phyloP scores from a whole-genome alignment of 2,888 invertebrate species.

The Halocaridina rubra region DNA sequence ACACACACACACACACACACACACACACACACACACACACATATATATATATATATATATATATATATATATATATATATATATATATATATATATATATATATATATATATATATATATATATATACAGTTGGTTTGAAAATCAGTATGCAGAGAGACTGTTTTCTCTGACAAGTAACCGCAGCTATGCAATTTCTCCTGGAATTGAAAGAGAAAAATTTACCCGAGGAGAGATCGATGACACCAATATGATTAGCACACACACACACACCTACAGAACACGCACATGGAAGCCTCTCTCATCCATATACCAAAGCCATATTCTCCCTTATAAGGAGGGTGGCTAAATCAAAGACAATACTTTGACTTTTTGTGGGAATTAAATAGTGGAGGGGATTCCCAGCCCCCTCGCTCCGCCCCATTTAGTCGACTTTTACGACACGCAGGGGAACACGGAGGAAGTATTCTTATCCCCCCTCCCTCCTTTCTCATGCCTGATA shows the following conservation, averaged over 20 bases:
- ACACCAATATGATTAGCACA: not conserved
- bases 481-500: no score
- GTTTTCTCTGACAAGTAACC: not conserved
- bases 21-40: not conserved
- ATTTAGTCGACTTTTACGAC: no score
- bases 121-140: not conserved
- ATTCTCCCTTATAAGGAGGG: no score
- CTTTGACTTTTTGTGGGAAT: no score
- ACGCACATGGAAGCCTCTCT: no score
- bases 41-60: not conserved
- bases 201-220: not conserved
- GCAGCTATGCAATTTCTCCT: not conserved
- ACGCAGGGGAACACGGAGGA: no score
- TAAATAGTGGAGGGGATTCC: no score
- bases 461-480: no score
- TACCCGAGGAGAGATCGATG: not conserved
- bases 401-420: no score
- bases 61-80: conserved; percentile 6
- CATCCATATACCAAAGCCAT: no score
- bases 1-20: not conserved
- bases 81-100: not conserved
- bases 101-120: not conserved
- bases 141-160: not conserved
- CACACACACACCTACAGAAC: no score
- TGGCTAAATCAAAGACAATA: no score